A percentile compares a stretch with the other conserved stretches of the same genome.
Evolutionary conservation across 2,888 invertebrate genomes (phyloP).

Genomic region (Suillia variegata): DNA sequence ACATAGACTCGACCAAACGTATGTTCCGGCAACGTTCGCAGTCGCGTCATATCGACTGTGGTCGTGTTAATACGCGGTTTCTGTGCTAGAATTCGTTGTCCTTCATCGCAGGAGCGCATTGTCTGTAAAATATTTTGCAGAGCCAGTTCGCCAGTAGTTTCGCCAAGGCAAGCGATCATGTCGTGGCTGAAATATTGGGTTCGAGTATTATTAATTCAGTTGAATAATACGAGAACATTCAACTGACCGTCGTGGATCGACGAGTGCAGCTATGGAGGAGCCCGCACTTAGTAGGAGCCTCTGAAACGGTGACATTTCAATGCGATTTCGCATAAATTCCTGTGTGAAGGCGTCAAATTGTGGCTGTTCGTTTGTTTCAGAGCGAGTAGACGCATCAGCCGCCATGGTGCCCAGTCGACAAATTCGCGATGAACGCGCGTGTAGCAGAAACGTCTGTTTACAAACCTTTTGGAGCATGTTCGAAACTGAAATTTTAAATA

Average conservation of each 20-base stretch:
- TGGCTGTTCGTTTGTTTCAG: constrained; percentile 24
- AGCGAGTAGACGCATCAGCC: not conserved
- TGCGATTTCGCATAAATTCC: constrained; percentile 69
- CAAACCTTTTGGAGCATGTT: constrained; percentile 21
- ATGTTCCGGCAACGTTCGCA: constrained; percentile 75
- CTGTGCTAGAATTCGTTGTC: constrained; percentile 73
- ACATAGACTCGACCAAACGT: constrained; percentile 87
- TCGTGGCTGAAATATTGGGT: constrained; percentile 69
- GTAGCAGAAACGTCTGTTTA: not conserved
- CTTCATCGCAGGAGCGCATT: constrained; percentile 81
- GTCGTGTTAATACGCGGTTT: constrained; percentile 86
- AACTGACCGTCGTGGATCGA: constrained; percentile 72
- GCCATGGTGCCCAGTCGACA: constrained; percentile 16
- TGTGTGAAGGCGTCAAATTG: constrained; percentile 64
- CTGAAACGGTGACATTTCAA: constrained; percentile 74
- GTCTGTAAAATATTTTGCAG: constrained; percentile 72
- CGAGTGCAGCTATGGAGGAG: constrained; percentile 81
- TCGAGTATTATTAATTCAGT: not conserved
- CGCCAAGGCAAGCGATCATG: constrained; percentile 94
- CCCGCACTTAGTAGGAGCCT: constrained; percentile 79
- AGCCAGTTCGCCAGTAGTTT: constrained; percentile 81
- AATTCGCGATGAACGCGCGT: not conserved
- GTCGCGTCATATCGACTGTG: constrained; percentile 75
- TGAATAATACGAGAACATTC: not conserved
- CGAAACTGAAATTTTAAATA: constrained; percentile 7